Base-by-base conservation (phyloP, 2,797 vertebrate species). In the Pristis pectinata region DNA sequence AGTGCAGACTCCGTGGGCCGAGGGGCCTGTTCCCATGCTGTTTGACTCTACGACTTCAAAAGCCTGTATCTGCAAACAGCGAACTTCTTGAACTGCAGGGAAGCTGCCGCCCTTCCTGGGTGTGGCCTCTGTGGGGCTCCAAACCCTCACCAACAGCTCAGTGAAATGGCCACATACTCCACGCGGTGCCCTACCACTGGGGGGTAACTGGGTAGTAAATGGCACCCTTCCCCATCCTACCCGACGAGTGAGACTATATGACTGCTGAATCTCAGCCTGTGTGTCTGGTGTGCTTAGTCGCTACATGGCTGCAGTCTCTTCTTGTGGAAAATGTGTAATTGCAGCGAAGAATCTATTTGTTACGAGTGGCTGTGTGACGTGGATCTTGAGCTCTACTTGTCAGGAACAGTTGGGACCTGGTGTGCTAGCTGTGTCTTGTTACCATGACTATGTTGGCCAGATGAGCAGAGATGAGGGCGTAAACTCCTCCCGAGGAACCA, bases 391-490 rank as follows among this genome's bases (percentile, higher is more conserved):
- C 82, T 85, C 27, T 0, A 15, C 49, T 30, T 53, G 53, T 34
- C 27, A 3, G 49, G 49, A 49, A 49, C 2, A 49, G 49, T 49
- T 49, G 49, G 49, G 1, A 49, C 49, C 64, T 2, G 64, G 64
- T 11, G 64, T 49, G 44, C 44, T n/a, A 49, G 44, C 49, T 49
- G 44, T 4, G 64, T 22, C 64, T 95, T 96, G 97, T 97, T 97
- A 99, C 99, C 98, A 99, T 99, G 94, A 99, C 99, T 49, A 99
- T 98, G 95, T 99, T 99, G 96, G 99, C 99, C 95, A 99, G 97
- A 96, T 99, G 99, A 95, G 99, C 99, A 1, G 99, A 99, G 95
- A 99, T 98, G n/a, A 99, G 98, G 0, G 99, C 99, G 3, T 99
- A 99, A n/a, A 99, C 98, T 0, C 99, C 99, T 95, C 98, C 99